A percentile compares a stretch with the other conserved stretches of the same genome.
phyloP scores from a whole-genome alignment of 2,888 invertebrate genomes.

The Glyphotaelius pellucidus region DNA sequence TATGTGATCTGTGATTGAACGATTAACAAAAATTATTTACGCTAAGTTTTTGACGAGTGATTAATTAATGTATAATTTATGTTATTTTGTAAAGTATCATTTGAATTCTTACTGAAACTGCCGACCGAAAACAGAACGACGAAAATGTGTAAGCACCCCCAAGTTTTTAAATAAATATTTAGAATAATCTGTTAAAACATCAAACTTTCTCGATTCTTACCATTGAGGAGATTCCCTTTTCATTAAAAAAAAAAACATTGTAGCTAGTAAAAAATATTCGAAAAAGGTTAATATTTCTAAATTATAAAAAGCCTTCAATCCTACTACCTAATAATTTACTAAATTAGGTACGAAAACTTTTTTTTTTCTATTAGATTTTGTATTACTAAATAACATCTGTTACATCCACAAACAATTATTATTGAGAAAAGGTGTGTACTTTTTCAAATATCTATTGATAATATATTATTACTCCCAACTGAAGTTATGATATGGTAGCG shows the following conservation, averaged over 20 bases:
- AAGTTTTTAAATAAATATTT: not conserved
- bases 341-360: not conserved
- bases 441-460: not conserved
- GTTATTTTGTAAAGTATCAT: not conserved
- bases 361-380: not conserved
- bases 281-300: not conserved
- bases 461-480: not conserved
- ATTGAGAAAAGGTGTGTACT: not conserved
- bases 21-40: not conserved
- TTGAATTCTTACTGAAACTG: not conserved
- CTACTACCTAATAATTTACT: not conserved
- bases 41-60: not conserved
- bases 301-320: not conserved
- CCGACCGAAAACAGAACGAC: not conserved
- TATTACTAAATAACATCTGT: not conserved
- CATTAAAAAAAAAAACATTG: not conserved
- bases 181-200: not conserved
- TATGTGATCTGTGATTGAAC: conserved; percentile 57
- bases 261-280: not conserved
- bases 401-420: not conserved
- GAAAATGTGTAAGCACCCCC: not conserved
- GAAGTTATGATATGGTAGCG: conserved; percentile 8
- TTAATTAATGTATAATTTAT: not conserved
- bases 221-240: not conserved
- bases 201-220: not conserved